A percentile compares a stretch with the other conserved stretches of the same genome.
These are phyloP conservation scores for Cephonodes hylas DNA, from an alignment of 2,888 invertebrate species.

Conservation along the genomic window DNA sequence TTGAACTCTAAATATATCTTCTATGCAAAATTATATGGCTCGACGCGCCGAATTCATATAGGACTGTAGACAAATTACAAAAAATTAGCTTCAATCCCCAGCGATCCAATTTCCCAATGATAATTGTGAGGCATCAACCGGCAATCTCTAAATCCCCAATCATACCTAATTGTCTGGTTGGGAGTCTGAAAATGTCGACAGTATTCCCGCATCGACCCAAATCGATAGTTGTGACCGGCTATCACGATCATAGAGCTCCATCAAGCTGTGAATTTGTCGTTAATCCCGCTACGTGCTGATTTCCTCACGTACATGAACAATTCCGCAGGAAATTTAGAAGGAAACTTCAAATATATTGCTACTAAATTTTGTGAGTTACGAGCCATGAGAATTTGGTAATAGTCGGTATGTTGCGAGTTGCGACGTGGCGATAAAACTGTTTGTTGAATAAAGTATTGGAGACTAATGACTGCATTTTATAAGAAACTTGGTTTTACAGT, in stretches of 20 bases:
- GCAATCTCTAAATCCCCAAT: not conserved
- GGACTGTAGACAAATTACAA: too few species aligned
- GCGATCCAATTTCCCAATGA: not conserved
- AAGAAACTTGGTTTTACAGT: too few species aligned
- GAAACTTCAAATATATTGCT: constrained; percentile 21
- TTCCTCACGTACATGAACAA: constrained; percentile 27
- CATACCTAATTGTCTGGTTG: constrained; percentile 6
- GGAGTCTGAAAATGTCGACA: constrained; percentile 8
- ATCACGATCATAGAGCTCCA: constrained; percentile 26
- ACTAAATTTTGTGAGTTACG: constrained; percentile 6
- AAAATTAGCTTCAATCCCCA: too few species aligned
- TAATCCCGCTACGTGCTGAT: constrained; percentile 24
- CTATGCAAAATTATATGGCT: too few species aligned
- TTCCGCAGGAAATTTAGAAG: constrained; percentile 27
- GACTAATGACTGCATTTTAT: too few species aligned
- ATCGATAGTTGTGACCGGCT: constrained; percentile 17
- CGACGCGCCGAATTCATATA: too few species aligned
- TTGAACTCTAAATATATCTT: too few species aligned
- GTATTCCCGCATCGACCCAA: not conserved
- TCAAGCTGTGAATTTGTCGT: constrained; percentile 28
- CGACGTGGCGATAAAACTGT: not conserved
- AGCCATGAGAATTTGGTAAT: constrained; percentile 7
- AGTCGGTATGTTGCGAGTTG: not conserved
- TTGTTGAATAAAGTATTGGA: too few species aligned
- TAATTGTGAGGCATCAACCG: not conserved